These are phyloP conservation scores for Frieseomelitta varia DNA, from an alignment of 1,140 invertebrate species.

Conservation along the genomic window DNA sequence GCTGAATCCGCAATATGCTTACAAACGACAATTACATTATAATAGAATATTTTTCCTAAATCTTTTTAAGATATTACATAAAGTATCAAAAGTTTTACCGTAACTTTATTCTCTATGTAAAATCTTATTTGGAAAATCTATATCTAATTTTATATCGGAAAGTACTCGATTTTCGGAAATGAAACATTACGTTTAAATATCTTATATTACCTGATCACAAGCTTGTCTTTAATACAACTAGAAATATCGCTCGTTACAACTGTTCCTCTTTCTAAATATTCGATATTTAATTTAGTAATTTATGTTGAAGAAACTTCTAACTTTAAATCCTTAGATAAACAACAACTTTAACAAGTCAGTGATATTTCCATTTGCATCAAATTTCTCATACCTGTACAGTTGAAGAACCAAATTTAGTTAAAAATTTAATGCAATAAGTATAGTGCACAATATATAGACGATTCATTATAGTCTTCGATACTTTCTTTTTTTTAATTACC, in stretches of 20 bases:
- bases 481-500: slow-evolving; percentile 13
- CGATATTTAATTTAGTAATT: slow-evolving; percentile 2
- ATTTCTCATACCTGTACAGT: slow-evolving; percentile 51
- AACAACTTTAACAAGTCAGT: slow-evolving; percentile 20
- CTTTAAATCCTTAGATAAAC: not conserved
- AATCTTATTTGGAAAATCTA: slow-evolving; percentile 28
- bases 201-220: slow-evolving; percentile 56
- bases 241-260: slow-evolving; percentile 36
- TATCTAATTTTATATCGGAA: slow-evolving; percentile 24
- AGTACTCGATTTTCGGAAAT: slow-evolving; percentile 17
- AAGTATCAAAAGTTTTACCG: slow-evolving; percentile 48
- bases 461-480: slow-evolving; percentile 27
- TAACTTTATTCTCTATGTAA: slow-evolving; percentile 45
- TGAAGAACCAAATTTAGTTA: slow-evolving; percentile 24
- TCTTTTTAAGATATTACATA: slow-evolving; percentile 38
- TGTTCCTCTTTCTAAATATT: not conserved
- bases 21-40: slow-evolving; percentile 38
- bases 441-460: slow-evolving; percentile 22
- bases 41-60: slow-evolving; percentile 32
- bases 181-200: slow-evolving; percentile 22
- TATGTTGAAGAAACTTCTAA: not conserved
- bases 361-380: slow-evolving; percentile 43
- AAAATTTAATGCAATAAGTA: slow-evolving; percentile 26
- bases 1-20: slow-evolving; percentile 32
- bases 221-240: slow-evolving; percentile 35